phyloP scores from a whole-genome alignment of 2,888 invertebrate genomes.

The Arctia plantaginis region DNA sequence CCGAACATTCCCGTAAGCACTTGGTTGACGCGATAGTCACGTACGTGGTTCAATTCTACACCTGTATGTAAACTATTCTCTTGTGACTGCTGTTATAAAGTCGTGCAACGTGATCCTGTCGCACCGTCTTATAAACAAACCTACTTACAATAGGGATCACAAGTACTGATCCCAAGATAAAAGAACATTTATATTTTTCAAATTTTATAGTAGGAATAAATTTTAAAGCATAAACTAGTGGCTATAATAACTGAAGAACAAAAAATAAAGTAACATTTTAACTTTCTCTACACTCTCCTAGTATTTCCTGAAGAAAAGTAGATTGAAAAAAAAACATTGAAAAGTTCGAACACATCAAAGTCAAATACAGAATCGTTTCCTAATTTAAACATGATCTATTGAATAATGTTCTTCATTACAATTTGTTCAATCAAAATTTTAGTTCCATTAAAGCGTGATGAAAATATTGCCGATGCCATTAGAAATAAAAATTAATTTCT shows the following conservation, averaged over 20 bases:
- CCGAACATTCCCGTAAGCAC: conserved; percentile 25
- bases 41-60: conserved; percentile 43
- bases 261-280: neutral
- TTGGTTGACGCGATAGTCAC: conserved; percentile 34
- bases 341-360: no score
- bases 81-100: conserved; percentile 25
- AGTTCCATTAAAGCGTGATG: no score
- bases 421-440: no score
- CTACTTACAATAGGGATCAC: neutral
- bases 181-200: neutral
- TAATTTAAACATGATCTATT: no score
- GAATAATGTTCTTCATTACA: no score
- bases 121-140: neutral
- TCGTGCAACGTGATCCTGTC: neutral
- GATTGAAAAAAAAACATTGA: neutral
- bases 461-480: no score
- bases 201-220: neutral
- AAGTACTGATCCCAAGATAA: neutral
- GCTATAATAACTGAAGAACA: neutral
- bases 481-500: no score
- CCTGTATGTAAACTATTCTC: conserved; percentile 40
- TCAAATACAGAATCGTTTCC: no score
- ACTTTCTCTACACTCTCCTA: no score
- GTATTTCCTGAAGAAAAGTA: neutral
- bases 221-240: neutral